Evolutionary conservation across 2,888 invertebrate species (phyloP), one percentile per base, ranked within the genome.

Genomic region (Oxystoma pomonae): DNA sequence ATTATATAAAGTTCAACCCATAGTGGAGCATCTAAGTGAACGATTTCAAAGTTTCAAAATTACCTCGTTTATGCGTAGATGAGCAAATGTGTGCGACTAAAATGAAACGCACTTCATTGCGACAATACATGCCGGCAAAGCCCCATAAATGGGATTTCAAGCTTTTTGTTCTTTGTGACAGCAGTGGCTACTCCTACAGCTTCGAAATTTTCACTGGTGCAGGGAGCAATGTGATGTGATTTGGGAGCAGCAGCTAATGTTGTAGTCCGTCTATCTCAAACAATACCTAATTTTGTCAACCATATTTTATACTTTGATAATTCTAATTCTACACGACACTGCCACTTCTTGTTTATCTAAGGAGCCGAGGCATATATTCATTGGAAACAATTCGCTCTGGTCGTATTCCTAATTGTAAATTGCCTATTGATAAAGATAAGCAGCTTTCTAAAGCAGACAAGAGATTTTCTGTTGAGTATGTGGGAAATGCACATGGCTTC

Each of bases 231-330:
- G 19, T 53, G n/a, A 53, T 19, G 3, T 53, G 57, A 57, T 20
- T 18, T 57, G 57, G 57, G 57, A 57, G 19, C 19, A 20, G 20
- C 50, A 51, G 60, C 55, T 3, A 60, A 61, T 35, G 22, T 63
- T 21, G 58, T 65, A 12, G 56, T 63, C 17, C 57, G 60, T 12
- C 55, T 63, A 53, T 53, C 51, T 21, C 50, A 55, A 63, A 60
- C 49, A 58, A 18, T 63, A 20, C 63, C 61, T 16, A 51, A 20
- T 58, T 58, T 35, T 53, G 51, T 57, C 50, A 63, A 66, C 61
- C 71, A 74, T 64, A 60, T 64, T 63, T 17, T 76, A 53, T 76
- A 71, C 66, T 74, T 73, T 63, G 72, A 74, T 60, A 73, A 73
- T 63, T 73, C n/a, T n/a, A n/a, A n/a, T n/a, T 69, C 56, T 75